Evolutionary conservation across 1,140 invertebrate species (phyloP), one percentile per base, ranked within the genome.

Genomic region (Solenopsis fugax): DNA sequence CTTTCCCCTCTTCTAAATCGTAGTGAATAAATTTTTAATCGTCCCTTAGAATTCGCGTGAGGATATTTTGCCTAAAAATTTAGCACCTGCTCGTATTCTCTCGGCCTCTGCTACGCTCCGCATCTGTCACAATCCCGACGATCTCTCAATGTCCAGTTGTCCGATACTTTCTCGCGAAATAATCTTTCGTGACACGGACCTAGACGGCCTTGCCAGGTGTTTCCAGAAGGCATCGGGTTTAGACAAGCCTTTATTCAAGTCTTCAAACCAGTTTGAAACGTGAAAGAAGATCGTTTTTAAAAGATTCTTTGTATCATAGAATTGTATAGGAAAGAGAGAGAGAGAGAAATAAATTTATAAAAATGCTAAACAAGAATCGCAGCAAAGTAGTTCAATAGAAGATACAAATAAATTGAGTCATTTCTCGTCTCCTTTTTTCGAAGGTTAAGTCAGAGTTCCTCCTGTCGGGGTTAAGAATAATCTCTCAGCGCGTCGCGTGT

Each of bases 41-140:
- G 16, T 1, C 16, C 56, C 6, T 6, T 71, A 58, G 69, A 73
- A 72, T 41, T 29, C 29, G 29, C 13, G 29, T 13, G 13, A 73
- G 21, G 7, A 73, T 37, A 29, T 84, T 75, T 75, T 37, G 69
- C 45, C 29, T 34, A 45, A 41, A 58, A 62, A 73, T n/a, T 82
- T 48, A 21, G 24, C 80, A 84, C 80, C 80, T 84, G 80, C 69
- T 56, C n/a, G 34, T 21, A 58, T 71, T 81, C 65, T 56, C 78
- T 56, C 52, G 78, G 80, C 62, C 75, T 84, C 69, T 50, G n/a
- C 69, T 56, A 62, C 80, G 80, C 80, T 84, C n/a, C 80, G 45
- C 80, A 84, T 84, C 80, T 84, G 80, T 84, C 80, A 81, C 65
- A 73, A 84, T 84, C 52, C 13, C 80, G 24, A 82, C 52, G 52